Conservation (phyloP, 1,140 invertebrate genomes). For the Pseudomyrmex sp. region DNA sequence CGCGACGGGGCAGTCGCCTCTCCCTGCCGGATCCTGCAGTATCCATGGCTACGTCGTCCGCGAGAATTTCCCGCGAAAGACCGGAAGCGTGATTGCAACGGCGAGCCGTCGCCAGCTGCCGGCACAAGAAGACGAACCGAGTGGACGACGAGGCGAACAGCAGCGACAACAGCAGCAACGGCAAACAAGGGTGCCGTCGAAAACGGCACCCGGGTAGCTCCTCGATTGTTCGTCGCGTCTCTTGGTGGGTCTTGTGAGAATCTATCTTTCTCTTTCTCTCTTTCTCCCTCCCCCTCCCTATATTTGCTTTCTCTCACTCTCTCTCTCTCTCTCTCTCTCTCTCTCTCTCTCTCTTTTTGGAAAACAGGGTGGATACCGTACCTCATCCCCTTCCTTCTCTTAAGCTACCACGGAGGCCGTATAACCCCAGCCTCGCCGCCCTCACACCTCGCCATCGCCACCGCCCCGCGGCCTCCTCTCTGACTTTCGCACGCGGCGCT, state of each 20-base stretch:
- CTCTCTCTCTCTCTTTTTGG: not conserved
- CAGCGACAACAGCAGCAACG: constrained; percentile 11
- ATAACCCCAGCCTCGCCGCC: constrained; percentile 31
- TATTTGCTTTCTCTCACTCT: not conserved
- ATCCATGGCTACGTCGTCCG: constrained; percentile 77
- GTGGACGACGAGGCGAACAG: constrained; percentile 1
- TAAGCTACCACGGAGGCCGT: constrained; percentile 19
- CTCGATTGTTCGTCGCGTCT: constrained; percentile 37
- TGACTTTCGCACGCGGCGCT: constrained; percentile 58
- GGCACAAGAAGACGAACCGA: not conserved
- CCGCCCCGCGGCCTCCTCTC: constrained; percentile 48
- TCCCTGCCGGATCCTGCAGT: constrained; percentile 74
- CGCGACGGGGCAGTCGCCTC: constrained; percentile 71
- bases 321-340: not conserved
- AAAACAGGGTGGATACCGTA: constrained; percentile 39
- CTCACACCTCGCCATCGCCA: constrained; percentile 26
- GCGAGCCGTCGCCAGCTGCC: constrained; percentile 38
- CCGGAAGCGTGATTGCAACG: constrained; percentile 58
- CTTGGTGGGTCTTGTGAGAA: constrained; percentile 29
- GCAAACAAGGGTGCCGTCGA: constrained; percentile 24
- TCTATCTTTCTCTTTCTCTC: constrained; percentile 30
- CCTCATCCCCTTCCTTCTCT: not conserved
- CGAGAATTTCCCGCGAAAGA: constrained; percentile 74
- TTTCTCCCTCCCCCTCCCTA: not conserved
- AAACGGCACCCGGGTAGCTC: constrained; percentile 40